Base-by-base conservation (phyloP, 2,888 invertebrate genomes). In the Helobdella robusta region DNA sequence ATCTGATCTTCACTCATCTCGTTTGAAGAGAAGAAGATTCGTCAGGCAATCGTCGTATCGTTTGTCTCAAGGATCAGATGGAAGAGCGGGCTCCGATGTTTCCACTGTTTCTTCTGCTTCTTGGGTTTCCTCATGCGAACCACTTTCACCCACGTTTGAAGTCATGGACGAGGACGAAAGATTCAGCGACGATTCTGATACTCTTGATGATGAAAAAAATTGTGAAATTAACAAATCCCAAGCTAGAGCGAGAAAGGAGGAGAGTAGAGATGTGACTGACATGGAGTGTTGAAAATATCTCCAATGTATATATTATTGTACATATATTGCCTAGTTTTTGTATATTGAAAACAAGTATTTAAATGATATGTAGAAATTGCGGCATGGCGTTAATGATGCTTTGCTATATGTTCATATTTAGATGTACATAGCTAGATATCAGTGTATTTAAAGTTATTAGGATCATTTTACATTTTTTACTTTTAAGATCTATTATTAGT, bases 1-100 rank as follows among this genome's bases (percentile, higher is more conserved):
- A 36, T 30, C 35, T 15, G 11, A 36, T 32, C 34, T 30, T 58
- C 36, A 63, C 28, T n/a, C 62, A 11, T 50, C 66, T 36, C 59
- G 72, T 40, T 30, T 50, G 15, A 36, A 46, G 44, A 28, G 64
- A 18, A 84, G 88, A 66, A 88, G 88, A 75, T 87, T 90, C 84
- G 82, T 89, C 56, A 82, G 90, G 5, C 90, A 91, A 76, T 87
- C 89, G 72, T 89, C 89, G 73, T 91, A 89, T 79, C 90, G 90
- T 81, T 84, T 90, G 73, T 89, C 89, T 36, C 89, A 89, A 76
- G 88, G 89, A 76, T 87, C 87, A 73, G 88, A 87, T 74, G 64
- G 54, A 11, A 70, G 70, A 25, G 70, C 70, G 30, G 64, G 68
- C 34, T 63, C 72, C 35, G 35, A 48, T n/a, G 8, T 63, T 32